Evolutionary conservation across 2,888 invertebrate genomes (phyloP).

Genomic region (Idaea biselata): DNA sequence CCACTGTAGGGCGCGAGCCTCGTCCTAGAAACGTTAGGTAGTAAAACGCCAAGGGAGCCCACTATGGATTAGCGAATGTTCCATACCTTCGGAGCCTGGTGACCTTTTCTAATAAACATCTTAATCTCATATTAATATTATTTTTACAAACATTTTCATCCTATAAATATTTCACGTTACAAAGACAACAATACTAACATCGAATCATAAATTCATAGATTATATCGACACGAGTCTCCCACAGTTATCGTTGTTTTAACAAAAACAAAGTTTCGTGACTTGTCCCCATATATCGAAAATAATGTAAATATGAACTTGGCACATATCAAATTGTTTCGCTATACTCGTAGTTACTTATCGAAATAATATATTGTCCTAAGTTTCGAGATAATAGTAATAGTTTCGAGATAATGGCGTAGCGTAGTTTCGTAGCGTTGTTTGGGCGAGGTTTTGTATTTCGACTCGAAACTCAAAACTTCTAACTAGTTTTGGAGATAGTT

Average conservation of each 20-base stretch:
- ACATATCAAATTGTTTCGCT: background rate
- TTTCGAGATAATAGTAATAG: background rate
- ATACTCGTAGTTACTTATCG: background rate
- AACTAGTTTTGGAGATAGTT: too few relatives aligned
- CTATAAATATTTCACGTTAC: background rate
- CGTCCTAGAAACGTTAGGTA: too few relatives aligned
- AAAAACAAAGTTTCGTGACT: constrained; percentile 23
- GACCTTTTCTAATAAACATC: background rate
- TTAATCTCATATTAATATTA: background rate
- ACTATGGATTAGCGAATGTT: too few relatives aligned
- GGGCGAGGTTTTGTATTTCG: too few relatives aligned
- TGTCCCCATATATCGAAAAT: constrained; percentile 21
- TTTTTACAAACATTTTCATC: background rate
- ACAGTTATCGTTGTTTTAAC: constrained; percentile 16
- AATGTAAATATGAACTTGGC: constrained; percentile 3
- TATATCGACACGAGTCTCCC: constrained; percentile 13
- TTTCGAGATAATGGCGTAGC: too few relatives aligned
- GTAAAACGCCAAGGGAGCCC: too few relatives aligned
- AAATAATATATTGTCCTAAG: background rate
- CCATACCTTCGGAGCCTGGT: too few relatives aligned
- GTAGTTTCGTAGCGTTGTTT: too few relatives aligned
- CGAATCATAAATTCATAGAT: constrained; percentile 12
- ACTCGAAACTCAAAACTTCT: too few relatives aligned
- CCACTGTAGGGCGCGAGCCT: too few relatives aligned
- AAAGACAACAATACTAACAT: background rate